Evolutionary conservation across 2,113 vertebrate genomes (phyloP), one percentile per base, ranked within the genome.

Genomic region (Anoura caudifer): DNA sequence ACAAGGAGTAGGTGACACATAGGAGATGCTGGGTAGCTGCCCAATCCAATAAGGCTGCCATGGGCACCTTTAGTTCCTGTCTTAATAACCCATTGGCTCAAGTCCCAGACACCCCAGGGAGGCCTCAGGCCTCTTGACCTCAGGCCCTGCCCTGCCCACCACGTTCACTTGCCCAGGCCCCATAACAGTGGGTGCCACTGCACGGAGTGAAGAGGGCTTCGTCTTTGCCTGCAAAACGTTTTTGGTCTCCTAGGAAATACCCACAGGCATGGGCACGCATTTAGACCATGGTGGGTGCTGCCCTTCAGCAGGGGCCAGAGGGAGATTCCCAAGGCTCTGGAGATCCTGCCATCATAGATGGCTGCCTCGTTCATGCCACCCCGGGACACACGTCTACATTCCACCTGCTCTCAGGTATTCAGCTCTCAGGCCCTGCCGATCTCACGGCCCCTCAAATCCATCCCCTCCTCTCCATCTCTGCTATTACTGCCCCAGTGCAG

Each of bases 381-480:
- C 16, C 4, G 1, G 5, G 24, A n/a, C 6, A 4, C 17, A 24
- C 1, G 9, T 4, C 28, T 38, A 52, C 13, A 14, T 47, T 54
- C 26, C 43, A 45, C 59, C 47, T 26, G 4, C 63, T 63, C 5
- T 52, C 0, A 0, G 72, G 65, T 4, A 12, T 26, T 63, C 11
- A 10, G n/a, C 65, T 15, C 12, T 41, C 56, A 41, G 28, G 38
- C 26, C 36, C 54, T 70, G n/a, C 4, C 3, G 14, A 10, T 36
- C 20, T 38, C 17, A 11, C 16, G 38, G 22, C 5, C 15, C 38
- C 31, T 77, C n/a, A 24, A 5, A n/a, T 17, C 54, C 31, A 13
- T 1, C 20, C 31, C 38, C 38, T 28, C 91, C 15, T 54, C 73
- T 13, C 38, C 16, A 1, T 56, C 81, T 43, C 16, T 28, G 11